These are phyloP conservation scores for Cottoperca gobio DNA, from an alignment of 2,797 vertebrate genomes.

Conservation along the genomic window DNA sequence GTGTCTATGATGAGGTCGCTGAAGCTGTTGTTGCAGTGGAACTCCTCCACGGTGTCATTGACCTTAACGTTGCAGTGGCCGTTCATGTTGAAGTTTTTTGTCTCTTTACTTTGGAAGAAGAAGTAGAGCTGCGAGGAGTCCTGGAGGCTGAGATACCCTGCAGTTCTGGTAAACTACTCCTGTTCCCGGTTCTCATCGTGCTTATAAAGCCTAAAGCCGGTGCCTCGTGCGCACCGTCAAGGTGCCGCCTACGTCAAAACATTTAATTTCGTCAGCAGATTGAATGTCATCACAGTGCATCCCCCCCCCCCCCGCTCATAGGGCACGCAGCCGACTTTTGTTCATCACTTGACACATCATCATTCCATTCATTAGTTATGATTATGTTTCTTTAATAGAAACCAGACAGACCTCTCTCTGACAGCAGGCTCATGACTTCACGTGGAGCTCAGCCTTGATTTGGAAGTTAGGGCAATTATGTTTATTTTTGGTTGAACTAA, in stretches of 20 bases:
- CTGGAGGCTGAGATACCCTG: background rate
- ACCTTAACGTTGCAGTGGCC: slow-evolving; percentile 66
- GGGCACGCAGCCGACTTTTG: background rate
- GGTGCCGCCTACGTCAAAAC: slow-evolving; percentile 52
- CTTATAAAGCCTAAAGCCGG: slow-evolving; percentile 55
- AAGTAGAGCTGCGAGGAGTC: background rate
- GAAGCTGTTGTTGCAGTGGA: slow-evolving; percentile 72
- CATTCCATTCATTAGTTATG: slow-evolving; percentile 14
- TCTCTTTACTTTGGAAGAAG: background rate
- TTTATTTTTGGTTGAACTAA: too few relatives aligned
- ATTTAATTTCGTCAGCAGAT: slow-evolving; percentile 43
- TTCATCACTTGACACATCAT: slow-evolving; percentile 36
- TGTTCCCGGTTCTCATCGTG: background rate
- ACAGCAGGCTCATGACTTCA: slow-evolving; percentile 30
- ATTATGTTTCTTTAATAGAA: background rate
- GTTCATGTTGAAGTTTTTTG: slow-evolving; percentile 64
- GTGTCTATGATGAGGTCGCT: slow-evolving; percentile 71
- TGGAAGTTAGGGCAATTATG: background rate
- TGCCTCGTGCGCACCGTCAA: slow-evolving; percentile 46
- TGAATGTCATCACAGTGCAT: slow-evolving; percentile 30
- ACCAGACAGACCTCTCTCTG: background rate
- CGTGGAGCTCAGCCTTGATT: slow-evolving; percentile 1
- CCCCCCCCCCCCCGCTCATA: too few relatives aligned
- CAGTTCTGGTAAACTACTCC: background rate
- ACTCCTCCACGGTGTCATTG: slow-evolving; percentile 69